Base-by-base conservation (phyloP, 2,113 vertebrate genomes). In the Sterna hirundo region DNA sequence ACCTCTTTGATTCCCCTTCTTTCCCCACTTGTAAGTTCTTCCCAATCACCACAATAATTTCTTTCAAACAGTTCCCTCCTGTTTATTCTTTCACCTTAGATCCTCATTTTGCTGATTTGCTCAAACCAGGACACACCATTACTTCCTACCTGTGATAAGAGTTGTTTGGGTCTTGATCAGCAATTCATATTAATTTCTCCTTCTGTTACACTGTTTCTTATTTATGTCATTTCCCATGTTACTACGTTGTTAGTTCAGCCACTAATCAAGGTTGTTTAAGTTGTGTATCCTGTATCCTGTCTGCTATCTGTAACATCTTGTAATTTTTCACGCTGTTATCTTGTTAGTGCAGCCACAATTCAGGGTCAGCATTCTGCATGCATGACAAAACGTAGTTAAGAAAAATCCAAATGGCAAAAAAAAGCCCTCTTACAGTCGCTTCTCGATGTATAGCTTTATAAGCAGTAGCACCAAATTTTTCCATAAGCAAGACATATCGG, bases 381-480 rank as follows among this genome's bases (percentile, higher is more conserved):
- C 25, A 21, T 69, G 25, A 8, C 29, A 81, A 83, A 81, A 77
- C 3, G 3, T 27, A 69, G 29, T 27, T 19, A 34, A 54, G n/a
- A 62, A 34, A 66, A 17, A 3, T 1, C 2, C n/a, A 54, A 79
- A 61, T 10, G 6, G 22, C 15, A 86, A 52, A 55, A 55, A 72
- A 78, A 72, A 5, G 2, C 0, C 2, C 2, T 70, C 13, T 66
- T 44, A 54, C 1, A 83, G 17, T 70, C 3, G 1, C 15, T 49
- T 70, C 11, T 36, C 15, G 62, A 4, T 30, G 15, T 68, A 54
- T 13, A 76, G 3, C 4, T 66, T 88, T 44, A 54, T 36, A 16
- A 86, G 68, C 40, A 81, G 32, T 49, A 74, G 2, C 19, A 65
- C 12, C 3, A 21, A 0, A 11, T 30, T 86, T 38, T 83, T 76